Percentiles rank a stretch among this genome's conserved stretches.
These are phyloP conservation scores for Sinocyclocheilus anophthalmus DNA, from an alignment of 2,113 vertebrate species.

Conservation along the genomic window DNA sequence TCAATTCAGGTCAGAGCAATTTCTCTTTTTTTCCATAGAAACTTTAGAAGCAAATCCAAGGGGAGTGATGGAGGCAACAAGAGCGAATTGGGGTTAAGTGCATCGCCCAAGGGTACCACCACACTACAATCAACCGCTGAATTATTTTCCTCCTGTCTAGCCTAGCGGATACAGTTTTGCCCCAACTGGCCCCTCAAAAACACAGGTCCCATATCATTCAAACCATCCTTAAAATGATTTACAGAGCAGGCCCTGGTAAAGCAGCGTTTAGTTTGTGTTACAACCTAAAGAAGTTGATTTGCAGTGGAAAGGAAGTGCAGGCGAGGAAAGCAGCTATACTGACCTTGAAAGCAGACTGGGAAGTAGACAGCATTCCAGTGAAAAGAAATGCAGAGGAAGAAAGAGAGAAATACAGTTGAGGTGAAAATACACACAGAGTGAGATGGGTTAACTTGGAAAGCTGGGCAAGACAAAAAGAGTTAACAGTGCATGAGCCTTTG, in stretches of 20 bases:
- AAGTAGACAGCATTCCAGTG: conserved; percentile 82
- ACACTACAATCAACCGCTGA: conserved; percentile 34
- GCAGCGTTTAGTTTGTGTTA: background rate
- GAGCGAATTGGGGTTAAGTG: conserved; percentile 34
- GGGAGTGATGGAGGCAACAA: conserved; percentile 20
- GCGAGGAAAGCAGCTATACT: conserved; percentile 78
- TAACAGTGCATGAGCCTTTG: conserved; percentile 25
- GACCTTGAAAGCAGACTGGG: conserved; percentile 96
- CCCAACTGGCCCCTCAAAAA: background rate
- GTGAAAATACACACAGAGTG: conserved; percentile 28
- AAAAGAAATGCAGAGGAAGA: conserved; percentile 61
- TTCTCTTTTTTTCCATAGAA: conserved; percentile 24
- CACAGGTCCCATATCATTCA: background rate
- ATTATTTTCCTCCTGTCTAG: conserved; percentile 27
- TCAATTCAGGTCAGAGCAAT: conserved; percentile 43
- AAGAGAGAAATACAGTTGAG: conserved; percentile 57
- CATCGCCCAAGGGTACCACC: conserved; percentile 26
- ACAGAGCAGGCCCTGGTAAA: conserved; percentile 17
- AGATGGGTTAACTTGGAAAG: conserved; percentile 29
- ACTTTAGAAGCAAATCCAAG: conserved; percentile 27
- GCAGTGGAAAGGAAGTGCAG: conserved; percentile 31
- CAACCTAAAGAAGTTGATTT: conserved; percentile 7
- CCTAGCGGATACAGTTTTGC: conserved; percentile 9
- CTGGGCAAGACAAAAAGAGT: conserved; percentile 58
- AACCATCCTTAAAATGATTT: conserved; percentile 13